A percentile compares a stretch with the other conserved stretches of the same genome.
Evolutionary conservation across 2,113 vertebrate species (phyloP).

Genomic region (Charina bottae): DNA sequence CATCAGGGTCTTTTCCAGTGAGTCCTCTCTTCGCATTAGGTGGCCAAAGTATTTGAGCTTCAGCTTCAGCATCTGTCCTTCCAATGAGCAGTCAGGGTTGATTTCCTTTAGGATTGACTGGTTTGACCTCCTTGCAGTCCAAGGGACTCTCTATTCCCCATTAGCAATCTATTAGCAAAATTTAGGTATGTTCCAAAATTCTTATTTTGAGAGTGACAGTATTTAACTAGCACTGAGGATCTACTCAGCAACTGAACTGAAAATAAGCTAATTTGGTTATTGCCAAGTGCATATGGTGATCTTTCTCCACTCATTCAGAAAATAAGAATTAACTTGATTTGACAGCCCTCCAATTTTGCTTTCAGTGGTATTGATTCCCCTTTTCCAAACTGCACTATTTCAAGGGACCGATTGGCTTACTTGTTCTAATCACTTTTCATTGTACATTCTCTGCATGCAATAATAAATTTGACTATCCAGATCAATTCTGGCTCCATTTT

Average conservation of each 20-base stretch:
- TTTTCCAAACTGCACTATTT: conserved; percentile 69
- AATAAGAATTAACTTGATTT: conserved; percentile 78
- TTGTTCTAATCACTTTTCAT: conserved; percentile 73
- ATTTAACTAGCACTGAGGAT: conserved; percentile 42
- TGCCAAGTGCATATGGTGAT: conserved; percentile 70
- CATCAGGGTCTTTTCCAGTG: no score
- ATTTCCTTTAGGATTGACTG: no score
- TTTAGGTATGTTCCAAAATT: neutral
- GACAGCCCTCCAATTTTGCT: conserved; percentile 81
- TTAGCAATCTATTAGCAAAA: conserved; percentile 11
- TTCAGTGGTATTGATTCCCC: conserved; percentile 80
- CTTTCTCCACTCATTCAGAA: conserved; percentile 73
- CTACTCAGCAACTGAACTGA: conserved; percentile 51
- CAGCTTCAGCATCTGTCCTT: no score
- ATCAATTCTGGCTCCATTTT: conserved; percentile 74
- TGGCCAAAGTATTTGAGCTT: no score
- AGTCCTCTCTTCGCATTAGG: no score
- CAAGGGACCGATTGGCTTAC: conserved; percentile 66
- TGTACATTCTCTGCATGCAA: conserved; percentile 70
- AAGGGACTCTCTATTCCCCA: neutral
- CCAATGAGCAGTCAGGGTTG: no score
- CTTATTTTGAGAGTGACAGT: conserved; percentile 9
- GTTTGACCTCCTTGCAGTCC: no score
- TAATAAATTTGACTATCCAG: conserved; percentile 73
- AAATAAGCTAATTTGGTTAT: conserved; percentile 78